phyloP scores from a whole-genome alignment of 2,113 vertebrate species.

The Tauraco erythrolophus region DNA sequence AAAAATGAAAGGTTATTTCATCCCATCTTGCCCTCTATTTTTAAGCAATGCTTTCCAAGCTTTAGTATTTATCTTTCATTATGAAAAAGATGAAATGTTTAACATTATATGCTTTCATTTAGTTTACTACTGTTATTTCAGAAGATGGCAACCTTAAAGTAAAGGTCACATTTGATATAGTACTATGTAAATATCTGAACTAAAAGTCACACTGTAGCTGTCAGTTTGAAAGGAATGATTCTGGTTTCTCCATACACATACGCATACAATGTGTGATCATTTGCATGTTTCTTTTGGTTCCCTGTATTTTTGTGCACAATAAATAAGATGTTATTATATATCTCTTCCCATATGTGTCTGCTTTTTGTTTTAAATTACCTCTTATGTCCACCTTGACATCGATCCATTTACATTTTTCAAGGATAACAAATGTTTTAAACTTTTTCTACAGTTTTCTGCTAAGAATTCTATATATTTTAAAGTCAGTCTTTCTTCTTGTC shows the following conservation, averaged over 20 bases:
- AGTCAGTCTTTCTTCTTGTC: not conserved
- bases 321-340: not conserved
- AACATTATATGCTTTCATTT: not conserved
- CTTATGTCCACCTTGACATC: not conserved
- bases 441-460: not conserved
- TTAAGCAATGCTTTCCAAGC: not conserved
- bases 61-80: slow-evolving; percentile 33
- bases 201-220: not conserved
- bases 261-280: not conserved
- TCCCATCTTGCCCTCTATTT: not conserved
- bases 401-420: not conserved
- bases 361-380: not conserved
- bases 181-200: not conserved
- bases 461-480: not conserved
- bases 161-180: slow-evolving; percentile 12
- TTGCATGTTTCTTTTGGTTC: not conserved
- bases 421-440: not conserved
- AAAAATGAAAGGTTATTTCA: not conserved
- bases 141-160: not conserved
- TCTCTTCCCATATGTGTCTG: not conserved
- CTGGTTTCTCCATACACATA: not conserved
- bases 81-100: not conserved
- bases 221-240: not conserved
- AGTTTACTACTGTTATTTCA: not conserved
- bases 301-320: not conserved